These are phyloP conservation scores for Stenichneumon culpator DNA, from an alignment of 2,888 invertebrate genomes.

Conservation along the genomic window DNA sequence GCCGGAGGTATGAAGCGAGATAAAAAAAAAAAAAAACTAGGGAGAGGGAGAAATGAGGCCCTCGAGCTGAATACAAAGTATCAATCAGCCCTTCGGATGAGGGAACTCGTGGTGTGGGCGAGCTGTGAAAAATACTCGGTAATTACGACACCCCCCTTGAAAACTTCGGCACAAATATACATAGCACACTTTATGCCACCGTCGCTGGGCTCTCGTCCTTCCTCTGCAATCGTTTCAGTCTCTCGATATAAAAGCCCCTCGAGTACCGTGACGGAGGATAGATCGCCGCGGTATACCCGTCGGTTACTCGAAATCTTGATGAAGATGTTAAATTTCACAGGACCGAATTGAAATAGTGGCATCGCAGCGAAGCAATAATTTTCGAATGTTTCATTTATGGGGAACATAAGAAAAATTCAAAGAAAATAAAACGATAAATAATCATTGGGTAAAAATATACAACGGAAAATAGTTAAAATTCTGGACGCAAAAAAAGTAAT, in stretches of 20 bases:
- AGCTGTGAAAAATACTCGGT: slow-evolving; percentile 83
- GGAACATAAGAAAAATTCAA: neutral
- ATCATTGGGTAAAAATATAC: slow-evolving; percentile 6
- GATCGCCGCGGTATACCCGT: slow-evolving; percentile 61
- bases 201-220: slow-evolving; percentile 45
- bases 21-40: slow-evolving; percentile 50
- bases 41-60: slow-evolving; percentile 56
- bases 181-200: slow-evolving; percentile 70
- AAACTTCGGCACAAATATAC: slow-evolving; percentile 77
- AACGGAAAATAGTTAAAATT: neutral
- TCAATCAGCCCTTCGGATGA: slow-evolving; percentile 81
- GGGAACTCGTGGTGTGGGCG: slow-evolving; percentile 72
- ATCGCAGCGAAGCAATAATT: slow-evolving; percentile 55
- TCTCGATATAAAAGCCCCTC: slow-evolving; percentile 68
- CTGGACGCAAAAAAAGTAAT: neutral
- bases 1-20: slow-evolving; percentile 53
- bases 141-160: slow-evolving; percentile 80
- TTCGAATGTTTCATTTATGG: neutral
- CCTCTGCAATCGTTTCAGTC: slow-evolving; percentile 52
- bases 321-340: slow-evolving; percentile 71
- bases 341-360: slow-evolving; percentile 68
- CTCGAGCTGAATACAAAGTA: slow-evolving; percentile 83
- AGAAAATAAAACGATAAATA: neutral
- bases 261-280: slow-evolving; percentile 66
- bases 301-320: slow-evolving; percentile 70